Evolutionary conservation across 2,797 vertebrate genomes (phyloP), one percentile per base, ranked within the genome.

Genomic region (Sebastes cheni): DNA sequence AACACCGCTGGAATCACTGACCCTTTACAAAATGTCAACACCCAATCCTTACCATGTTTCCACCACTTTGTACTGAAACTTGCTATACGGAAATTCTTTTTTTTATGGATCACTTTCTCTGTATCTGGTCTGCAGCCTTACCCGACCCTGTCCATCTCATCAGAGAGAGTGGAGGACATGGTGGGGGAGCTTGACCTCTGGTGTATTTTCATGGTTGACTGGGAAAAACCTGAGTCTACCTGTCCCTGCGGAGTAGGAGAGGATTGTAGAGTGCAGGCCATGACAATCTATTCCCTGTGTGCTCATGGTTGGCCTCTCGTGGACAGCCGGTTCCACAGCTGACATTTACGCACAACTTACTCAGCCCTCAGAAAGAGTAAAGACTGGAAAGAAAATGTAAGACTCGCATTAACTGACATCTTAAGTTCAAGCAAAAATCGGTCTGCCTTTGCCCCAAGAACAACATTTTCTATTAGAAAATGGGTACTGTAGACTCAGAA

Each of bases 141-240:
- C 50, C 87, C 75, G 46, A 88, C 86, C 87, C 82, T 71, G 79
- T 77, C 87, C 72, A 46, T 89, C 81, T 83, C 84, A 76, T 87
- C 61, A 78, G 72, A 86, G 77, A 70, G 78, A 88, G 83, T 69
- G 66, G 46, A 77, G 23, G 83, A 90, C 84, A 81, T 76, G 81
- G 82, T 74, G 85, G 80, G 80, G 81, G 87, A 89, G 84, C 80
- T 86, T 94, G 90, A 91, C 91, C 91, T 86, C 80, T 83, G 86
- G 86, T 92, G 87, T 90, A 85, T 93, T 90, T 91, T 93, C 88
- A 91, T 73, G 92, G 87, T 91, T 92, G 92, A 89, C 85, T 91
- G 81, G 76, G 60, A 79, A 80, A 86, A 92, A 92, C 85, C 83
- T n/a, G 80, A 91, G 86, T 92, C 80, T 86, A 85, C 87, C 83